Evolutionary conservation across 2,797 vertebrate genomes (phyloP).

Genomic region (Percopsis omiscomaycus): DNA sequence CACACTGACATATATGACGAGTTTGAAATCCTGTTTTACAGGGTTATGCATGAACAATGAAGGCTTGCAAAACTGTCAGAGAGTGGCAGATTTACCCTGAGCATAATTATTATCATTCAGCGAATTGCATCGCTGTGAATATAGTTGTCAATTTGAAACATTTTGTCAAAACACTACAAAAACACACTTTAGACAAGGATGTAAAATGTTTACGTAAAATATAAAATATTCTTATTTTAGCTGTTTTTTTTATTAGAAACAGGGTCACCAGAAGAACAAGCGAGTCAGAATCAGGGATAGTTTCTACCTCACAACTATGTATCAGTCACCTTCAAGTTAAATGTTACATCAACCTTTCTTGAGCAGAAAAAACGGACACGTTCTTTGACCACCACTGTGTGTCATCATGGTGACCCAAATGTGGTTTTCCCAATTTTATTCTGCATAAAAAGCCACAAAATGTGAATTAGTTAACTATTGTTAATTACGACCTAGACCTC

Average conservation of each 20-base stretch:
- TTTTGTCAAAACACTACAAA: too few relatives aligned
- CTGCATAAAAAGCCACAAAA: constrained; percentile 22
- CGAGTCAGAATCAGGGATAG: too few relatives aligned
- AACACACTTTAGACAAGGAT: not conserved
- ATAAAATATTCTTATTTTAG: too few relatives aligned
- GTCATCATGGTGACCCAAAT: not conserved
- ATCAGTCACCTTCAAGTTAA: too few relatives aligned
- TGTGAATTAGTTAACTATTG: constrained; percentile 14
- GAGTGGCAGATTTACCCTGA: not conserved
- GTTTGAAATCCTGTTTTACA: constrained; percentile 17
- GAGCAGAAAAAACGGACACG: not conserved
- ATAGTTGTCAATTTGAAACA: too few relatives aligned
- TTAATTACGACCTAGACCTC: constrained; percentile 55
- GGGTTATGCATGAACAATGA: constrained; percentile 17
- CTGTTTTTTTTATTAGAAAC: too few relatives aligned
- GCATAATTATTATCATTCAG: too few relatives aligned
- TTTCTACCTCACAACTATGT: too few relatives aligned
- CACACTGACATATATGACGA: constrained; percentile 11
- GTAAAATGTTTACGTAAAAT: too few relatives aligned
- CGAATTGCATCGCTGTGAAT: too few relatives aligned
- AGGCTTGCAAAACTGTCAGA: constrained; percentile 3
- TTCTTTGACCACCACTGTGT: not conserved
- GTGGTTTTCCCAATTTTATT: constrained; percentile 17
- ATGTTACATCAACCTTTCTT: not conserved
- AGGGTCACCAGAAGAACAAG: too few relatives aligned